phyloP scores from a whole-genome alignment of 2,113 vertebrate genomes.

The Agapornis roseicollis region DNA sequence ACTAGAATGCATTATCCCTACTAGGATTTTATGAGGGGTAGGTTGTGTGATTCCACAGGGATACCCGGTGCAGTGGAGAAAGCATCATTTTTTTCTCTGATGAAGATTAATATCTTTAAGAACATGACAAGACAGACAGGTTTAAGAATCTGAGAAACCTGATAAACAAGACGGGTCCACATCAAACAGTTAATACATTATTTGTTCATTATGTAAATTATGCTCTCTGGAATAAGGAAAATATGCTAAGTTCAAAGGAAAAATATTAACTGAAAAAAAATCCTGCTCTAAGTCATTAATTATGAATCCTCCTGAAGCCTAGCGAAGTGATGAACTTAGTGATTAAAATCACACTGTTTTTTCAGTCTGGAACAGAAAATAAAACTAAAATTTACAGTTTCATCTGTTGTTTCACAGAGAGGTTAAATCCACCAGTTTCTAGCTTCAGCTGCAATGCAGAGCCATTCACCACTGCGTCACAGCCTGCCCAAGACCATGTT shows the following conservation, averaged over 20 bases:
- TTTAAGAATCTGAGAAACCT: constrained; percentile 2
- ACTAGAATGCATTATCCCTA: background rate
- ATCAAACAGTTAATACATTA: background rate
- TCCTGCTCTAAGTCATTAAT: background rate
- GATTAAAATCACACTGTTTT: background rate
- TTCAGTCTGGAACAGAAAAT: background rate
- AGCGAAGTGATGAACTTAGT: background rate
- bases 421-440: background rate
- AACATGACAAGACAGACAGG: background rate
- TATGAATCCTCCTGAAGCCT: background rate
- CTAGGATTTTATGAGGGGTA: background rate
- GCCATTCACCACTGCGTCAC: background rate
- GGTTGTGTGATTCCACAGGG: background rate
- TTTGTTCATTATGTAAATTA: constrained; percentile 16
- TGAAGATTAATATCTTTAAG: background rate
- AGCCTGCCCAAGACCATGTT: background rate
- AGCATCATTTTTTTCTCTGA: background rate
- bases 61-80: background rate
- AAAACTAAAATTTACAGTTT: background rate
- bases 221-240: background rate
- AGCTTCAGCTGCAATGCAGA: background rate
- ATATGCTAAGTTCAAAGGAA: constrained; percentile 25
- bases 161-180: background rate
- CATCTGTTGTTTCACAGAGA: background rate
- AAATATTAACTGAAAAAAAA: background rate